Base-by-base conservation (phyloP, 1,140 invertebrate species). In the Rhyacophila brunnea region DNA sequence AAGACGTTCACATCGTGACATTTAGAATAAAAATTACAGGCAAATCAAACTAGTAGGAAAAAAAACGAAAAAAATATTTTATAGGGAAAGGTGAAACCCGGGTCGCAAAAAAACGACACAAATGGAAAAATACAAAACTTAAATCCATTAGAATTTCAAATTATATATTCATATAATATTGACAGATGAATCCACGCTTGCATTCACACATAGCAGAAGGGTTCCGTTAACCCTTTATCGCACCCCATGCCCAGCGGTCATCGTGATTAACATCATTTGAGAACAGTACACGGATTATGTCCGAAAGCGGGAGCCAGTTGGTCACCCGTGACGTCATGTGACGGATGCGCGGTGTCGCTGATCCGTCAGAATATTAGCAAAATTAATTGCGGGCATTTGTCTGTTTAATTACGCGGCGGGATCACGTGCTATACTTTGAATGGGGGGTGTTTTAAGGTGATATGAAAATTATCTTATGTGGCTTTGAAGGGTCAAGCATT, bases 341-440 rank as follows among this genome's bases (percentile, higher is more conserved):
- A 28, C 23, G 15, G 38, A 40, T 40, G 38, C 11, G 4, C 38
- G 15, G n/a, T 40, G 38, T n/a, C 11, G n/a, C 5, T 40, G 11
- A 40, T 40, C 38, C 38, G n/a, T 40, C 38, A 13, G 18, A 38
- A 44, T 47, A 56, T 47, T 56, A 48, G 45, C 45, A 44, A 17
- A 56, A 56, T 56, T 56, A 56, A 56, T 56, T 47, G 45, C 32
- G 53, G 13, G 40, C 43, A 56, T 56, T 56, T 56, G 53, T 56
- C 53, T 9, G 28, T 32, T 36, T 56, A 47, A 56, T 56, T 56
- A 56, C n/a, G 44, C 38, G 42, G 51, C 17, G 11, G 44, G 7
- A 14, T 20, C 9, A 7, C n/a, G 13, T 17, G 38, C 13, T 3
- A 14, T 32, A 23, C 13, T 49, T 13, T 7, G 17, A 13, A 49